These are phyloP conservation scores for Oreochromis mossambicus DNA, from an alignment of 2,797 vertebrate species.

Conservation along the genomic window DNA sequence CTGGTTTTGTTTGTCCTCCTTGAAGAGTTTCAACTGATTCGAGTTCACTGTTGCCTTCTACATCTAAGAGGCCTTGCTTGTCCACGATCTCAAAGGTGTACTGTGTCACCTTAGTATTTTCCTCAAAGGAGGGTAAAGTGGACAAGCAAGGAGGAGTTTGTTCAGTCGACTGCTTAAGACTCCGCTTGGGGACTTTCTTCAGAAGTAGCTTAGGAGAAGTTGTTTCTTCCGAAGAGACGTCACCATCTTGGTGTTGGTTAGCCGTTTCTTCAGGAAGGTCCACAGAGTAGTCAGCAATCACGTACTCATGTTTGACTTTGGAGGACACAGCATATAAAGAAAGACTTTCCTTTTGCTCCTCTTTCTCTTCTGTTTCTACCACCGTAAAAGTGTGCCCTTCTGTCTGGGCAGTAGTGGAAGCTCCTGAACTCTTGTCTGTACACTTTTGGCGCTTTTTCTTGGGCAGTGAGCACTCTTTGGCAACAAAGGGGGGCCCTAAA, in stretches of 20 bases:
- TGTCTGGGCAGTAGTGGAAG: conserved; percentile 25
- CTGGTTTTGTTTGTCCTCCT: conserved; percentile 87
- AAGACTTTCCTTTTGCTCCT: conserved; percentile 85
- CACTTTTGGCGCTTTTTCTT: conserved; percentile 96
- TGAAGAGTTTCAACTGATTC: conserved; percentile 89
- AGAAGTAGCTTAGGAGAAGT: conserved; percentile 92
- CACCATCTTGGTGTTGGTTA: conserved; percentile 79
- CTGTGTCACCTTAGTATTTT: conserved; percentile 88
- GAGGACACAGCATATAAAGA: conserved; percentile 87
- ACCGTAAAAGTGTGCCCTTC: conserved; percentile 59
- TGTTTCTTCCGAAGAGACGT: conserved; percentile 82
- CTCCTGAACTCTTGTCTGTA: conserved; percentile 78
- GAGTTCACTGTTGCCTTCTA: conserved; percentile 85
- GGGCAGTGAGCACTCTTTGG: conserved; percentile 91
- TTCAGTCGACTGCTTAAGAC: conserved; percentile 80
- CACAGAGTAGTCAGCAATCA: conserved; percentile 90
- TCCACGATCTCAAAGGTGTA: conserved; percentile 97
- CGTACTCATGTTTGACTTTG: conserved; percentile 98
- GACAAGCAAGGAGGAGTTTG: conserved; percentile 86
- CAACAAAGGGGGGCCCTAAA: conserved; percentile 78
- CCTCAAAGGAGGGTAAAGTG: conserved; percentile 87
- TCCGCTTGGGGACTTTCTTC: conserved; percentile 94
- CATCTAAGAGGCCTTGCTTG: conserved; percentile 90
- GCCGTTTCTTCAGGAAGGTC: conserved; percentile 88
- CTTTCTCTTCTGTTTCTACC: conserved; percentile 72